Conservation (phyloP, 2,888 invertebrate genomes). For the Melipona beecheii region DNA sequence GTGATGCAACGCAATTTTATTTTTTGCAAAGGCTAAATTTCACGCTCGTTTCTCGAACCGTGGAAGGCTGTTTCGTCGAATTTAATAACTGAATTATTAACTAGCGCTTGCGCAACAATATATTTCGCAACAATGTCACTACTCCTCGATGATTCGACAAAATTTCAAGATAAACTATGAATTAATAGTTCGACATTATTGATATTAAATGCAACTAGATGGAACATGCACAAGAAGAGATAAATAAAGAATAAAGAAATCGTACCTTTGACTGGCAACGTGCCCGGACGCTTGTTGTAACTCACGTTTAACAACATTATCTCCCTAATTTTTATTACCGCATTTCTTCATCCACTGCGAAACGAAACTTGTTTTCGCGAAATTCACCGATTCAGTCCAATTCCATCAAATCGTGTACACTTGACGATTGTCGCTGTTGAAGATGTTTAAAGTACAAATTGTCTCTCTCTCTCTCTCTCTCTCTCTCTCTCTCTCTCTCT, state of each 20-base stretch:
- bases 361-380: background rate
- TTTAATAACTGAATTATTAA: background rate
- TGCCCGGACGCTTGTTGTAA: slow-evolving; percentile 35
- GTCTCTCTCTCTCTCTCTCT: too few species aligned
- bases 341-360: slow-evolving; percentile 45
- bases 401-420: background rate
- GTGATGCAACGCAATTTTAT: background rate
- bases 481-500: too few species aligned
- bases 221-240: background rate
- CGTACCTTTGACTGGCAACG: slow-evolving; percentile 55
- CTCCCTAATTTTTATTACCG: slow-evolving; percentile 52
- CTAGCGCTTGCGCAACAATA: background rate
- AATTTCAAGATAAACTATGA: background rate
- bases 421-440: background rate
- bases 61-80: background rate
- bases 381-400: background rate
- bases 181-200: background rate
- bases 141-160: background rate
- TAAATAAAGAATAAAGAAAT: background rate
- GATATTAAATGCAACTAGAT: background rate
- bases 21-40: background rate
- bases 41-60: background rate
- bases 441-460: background rate
- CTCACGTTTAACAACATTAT: slow-evolving; percentile 57
- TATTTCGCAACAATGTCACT: background rate